Evolutionary conservation across 2,797 vertebrate genomes (phyloP).

Genomic region (Liparis tanakae): DNA sequence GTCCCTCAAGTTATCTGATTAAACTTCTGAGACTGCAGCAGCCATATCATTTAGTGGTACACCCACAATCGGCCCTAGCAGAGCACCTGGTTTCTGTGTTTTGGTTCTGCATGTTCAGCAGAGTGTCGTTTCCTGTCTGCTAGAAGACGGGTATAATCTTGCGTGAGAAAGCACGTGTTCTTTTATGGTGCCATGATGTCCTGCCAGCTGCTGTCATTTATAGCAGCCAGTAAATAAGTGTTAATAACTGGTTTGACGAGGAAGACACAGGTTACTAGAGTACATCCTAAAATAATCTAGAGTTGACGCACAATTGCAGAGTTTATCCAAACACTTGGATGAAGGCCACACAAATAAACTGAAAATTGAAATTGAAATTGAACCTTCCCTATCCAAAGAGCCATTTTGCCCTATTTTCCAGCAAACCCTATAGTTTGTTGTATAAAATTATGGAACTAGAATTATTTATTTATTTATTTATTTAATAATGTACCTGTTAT

Average conservation of each 20-base stretch:
- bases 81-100: conserved; percentile 7
- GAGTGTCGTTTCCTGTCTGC: conserved; percentile 2
- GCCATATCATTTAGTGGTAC: not conserved
- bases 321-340: not conserved
- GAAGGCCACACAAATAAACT: too few species aligned
- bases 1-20: conserved; percentile 1
- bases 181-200: not conserved
- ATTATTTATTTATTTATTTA: too few species aligned
- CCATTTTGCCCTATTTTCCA: too few species aligned
- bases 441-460: too few species aligned
- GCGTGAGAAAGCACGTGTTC: not conserved
- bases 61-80: not conserved
- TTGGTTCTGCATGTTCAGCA: not conserved
- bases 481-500: too few species aligned
- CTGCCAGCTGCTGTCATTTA: not conserved
- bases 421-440: too few species aligned
- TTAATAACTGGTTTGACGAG: conserved; percentile 3
- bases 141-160: not conserved
- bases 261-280: not conserved
- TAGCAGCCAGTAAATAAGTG: not conserved
- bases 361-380: too few species aligned
- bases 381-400: too few species aligned
- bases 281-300: not conserved
- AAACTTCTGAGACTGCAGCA: not conserved
- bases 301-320: not conserved